Evolutionary conservation across 2,797 vertebrate species (phyloP), one percentile per base, ranked within the genome.

Genomic region (Schizopygopsis pylzovi): DNA sequence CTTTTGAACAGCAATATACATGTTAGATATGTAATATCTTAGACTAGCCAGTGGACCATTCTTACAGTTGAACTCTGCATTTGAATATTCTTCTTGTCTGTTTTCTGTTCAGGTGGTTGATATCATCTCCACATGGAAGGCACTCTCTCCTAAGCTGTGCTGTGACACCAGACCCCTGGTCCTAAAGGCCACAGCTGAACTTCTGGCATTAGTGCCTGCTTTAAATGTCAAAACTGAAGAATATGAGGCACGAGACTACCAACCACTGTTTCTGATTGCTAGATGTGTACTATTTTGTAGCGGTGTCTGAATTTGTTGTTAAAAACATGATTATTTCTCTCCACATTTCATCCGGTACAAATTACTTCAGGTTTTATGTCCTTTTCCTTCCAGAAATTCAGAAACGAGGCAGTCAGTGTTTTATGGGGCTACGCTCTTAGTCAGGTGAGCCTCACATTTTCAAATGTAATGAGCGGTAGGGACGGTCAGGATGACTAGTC

Each of bases 181-280:
- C 92, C 87, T 98, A 86, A 96, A 95, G 94, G 94, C 94, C 0
- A 87, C 96, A 6, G 95, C 96, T 67, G 96, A 98, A 67, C 92
- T 99, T 2, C 96, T 99, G 93, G 94, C 97, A 28, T 93, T 99
- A 87, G 95, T 99, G 88, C 98, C 98, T 2, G 96, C 95, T 4
- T 93, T 99, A 88, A 90, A 88, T 1, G 97, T 97, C 81, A 96
- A 95, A 87, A 97, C 97, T 20, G 95, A 95, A 5, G 96, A 98
- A 25, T 99, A 97, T 73, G 96, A 98, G 96, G 98, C 97, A 93
- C 0, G 90, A 78, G 6, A 43, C 9, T 28, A 61, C 1, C 79
- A 33, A 11, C 20, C n/a, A 54, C 49, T 28, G 43, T 41, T 52
- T 83, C 28, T 39, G 1, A 67, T 18, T 28, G 22, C 22, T 83